Conservation (phyloP, 2,797 vertebrate species). For the Pteropus rufus region DNA sequence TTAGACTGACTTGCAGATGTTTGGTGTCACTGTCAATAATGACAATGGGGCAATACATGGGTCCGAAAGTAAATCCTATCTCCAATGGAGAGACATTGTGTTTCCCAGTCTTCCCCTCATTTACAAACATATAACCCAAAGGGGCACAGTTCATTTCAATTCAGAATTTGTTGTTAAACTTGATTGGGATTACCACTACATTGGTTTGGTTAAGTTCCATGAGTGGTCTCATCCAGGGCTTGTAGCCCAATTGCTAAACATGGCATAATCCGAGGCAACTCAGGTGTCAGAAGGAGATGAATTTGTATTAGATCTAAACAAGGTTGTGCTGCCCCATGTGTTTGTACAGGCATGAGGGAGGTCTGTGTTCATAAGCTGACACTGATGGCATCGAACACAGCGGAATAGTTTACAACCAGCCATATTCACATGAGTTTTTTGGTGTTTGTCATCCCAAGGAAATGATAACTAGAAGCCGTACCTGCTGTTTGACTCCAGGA, state of each 20-base stretch:
- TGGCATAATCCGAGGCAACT: not conserved
- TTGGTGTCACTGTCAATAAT: not conserved
- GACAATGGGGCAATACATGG: not conserved
- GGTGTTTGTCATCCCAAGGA: not conserved
- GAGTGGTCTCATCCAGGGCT: not conserved
- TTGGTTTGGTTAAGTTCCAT: not conserved
- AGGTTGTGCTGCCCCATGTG: not conserved
- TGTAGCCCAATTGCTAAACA: not conserved
- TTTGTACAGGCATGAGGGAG: not conserved
- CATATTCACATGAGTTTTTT: not conserved
- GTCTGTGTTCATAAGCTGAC: not conserved
- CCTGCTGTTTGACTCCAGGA: not conserved
- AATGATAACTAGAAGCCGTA: not conserved
- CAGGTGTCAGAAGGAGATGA: not conserved
- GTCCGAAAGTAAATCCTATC: not conserved
- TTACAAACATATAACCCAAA: not conserved
- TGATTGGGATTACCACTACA: not conserved
- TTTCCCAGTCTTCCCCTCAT: not conserved
- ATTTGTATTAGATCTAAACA: not conserved
- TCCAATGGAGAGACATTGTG: not conserved
- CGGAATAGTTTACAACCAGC: not conserved
- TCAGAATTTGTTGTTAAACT: not conserved
- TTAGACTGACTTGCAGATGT: not conserved
- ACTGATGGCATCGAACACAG: not conserved
- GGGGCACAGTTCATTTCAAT: not conserved